Evolutionary conservation across 2,888 invertebrate genomes (phyloP).

Genomic region (Orthosia cruda): DNA sequence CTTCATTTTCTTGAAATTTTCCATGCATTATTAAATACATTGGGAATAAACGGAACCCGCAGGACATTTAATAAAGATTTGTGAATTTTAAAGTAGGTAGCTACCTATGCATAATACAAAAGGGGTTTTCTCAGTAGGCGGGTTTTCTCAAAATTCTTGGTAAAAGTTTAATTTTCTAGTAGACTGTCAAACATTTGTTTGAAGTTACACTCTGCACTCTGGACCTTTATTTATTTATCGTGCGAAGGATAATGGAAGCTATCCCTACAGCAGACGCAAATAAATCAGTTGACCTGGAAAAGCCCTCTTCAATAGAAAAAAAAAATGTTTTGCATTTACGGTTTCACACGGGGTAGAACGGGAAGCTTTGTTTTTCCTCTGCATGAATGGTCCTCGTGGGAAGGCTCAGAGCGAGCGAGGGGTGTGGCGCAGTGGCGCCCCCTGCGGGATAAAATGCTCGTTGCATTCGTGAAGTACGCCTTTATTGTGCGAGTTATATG

Average conservation of each 20-base stretch:
- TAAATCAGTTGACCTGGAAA: conserved; percentile 53
- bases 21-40: background rate
- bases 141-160: background rate
- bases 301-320: conserved; percentile 47
- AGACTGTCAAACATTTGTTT: background rate
- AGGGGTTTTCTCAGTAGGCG: background rate
- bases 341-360: conserved; percentile 69
- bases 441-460: conserved; percentile 71
- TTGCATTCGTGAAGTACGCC: conserved; percentile 74
- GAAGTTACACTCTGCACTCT: background rate
- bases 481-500: conserved; percentile 66
- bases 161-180: background rate
- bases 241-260: background rate
- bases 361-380: conserved; percentile 73
- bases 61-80: background rate
- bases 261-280: background rate
- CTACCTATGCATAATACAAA: background rate
- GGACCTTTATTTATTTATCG: conserved; percentile 7
- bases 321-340: conserved; percentile 69
- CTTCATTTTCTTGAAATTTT: background rate
- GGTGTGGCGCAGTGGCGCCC: conserved; percentile 49
- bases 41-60: background rate
- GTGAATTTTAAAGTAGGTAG: background rate
- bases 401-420: conserved; percentile 56
- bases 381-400: conserved; percentile 75